Base-by-base conservation (phyloP, 2,888 invertebrate genomes). In the Erynnis tages region DNA sequence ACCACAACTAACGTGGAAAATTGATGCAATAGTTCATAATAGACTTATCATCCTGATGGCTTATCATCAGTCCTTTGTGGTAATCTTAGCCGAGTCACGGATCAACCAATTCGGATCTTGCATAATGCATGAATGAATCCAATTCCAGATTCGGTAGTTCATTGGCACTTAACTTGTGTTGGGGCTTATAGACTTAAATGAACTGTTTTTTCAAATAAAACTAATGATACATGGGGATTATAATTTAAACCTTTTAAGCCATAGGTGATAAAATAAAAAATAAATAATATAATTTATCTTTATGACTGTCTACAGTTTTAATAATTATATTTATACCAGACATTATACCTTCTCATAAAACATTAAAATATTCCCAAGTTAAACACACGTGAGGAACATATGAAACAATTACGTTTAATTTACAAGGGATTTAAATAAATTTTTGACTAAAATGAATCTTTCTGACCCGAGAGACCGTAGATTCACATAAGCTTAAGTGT, bases 381-480 rank as follows among this genome's bases (percentile, higher is more conserved):
- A 44, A 52, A 37, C 25, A 49, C 13, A 52, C 13, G 37, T 23
- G 35, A 35, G 35, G 25, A 13, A 29, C 14, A 44, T 19, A 10
- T 43, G 21, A 52, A 44, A 52, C 44, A 52, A 52, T 44, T 52
- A 37, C 21, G 52, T 29, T 30, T 44, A 52, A 52, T 52, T 52
- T 52, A 27, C 37, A 37, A 52, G 37, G 44, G 30, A 23, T 52
- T 44, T 30, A 52, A 47, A 30, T 53, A 40, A 47, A 53, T 53
- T 53, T 53, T 53, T 47, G 41, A 53, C 46, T 35, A 53, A 47
- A 47, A 53, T 47, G 38, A 47, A 53, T 53, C 53, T 41, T 47
- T 53, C n/a, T 8, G 29, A 27, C 41, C 53, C 47, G 44, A 14
- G 34, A 14, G 50, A 11, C 34, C 41, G 49, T 49, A 49, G 29